A percentile compares a stretch with the other conserved stretches of the same genome.
Conservation (phyloP, 2,888 invertebrate genomes). For the Epirrhoe alternata region DNA sequence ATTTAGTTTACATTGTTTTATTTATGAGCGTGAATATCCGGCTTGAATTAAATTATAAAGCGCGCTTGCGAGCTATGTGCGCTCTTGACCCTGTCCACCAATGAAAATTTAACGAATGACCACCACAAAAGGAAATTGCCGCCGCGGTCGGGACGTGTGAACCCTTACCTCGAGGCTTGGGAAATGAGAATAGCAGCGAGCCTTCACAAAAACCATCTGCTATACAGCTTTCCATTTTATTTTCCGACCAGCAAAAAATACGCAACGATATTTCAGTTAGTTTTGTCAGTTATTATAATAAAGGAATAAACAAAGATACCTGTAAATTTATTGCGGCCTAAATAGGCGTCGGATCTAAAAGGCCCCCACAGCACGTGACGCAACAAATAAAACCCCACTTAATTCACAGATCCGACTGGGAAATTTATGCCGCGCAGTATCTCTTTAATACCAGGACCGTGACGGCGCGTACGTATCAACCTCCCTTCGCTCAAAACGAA, state of each 20-base stretch:
- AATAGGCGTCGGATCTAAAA: conserved; percentile 63
- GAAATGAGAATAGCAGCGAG: conserved; percentile 55
- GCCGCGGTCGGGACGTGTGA: conserved; percentile 59
- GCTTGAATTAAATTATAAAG: conserved; percentile 66
- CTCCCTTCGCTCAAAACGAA: conserved; percentile 61
- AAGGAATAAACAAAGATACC: conserved; percentile 48
- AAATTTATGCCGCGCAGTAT: conserved; percentile 81
- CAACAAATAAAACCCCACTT: conserved; percentile 82
- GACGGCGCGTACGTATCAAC: conserved; percentile 79
- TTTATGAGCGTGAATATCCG: conserved; percentile 64
- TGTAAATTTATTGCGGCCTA: conserved; percentile 61
- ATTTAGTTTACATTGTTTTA: conserved; percentile 63
- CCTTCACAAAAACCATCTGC: conserved; percentile 45
- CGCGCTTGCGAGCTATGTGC: conserved; percentile 49
- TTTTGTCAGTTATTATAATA: conserved; percentile 44
- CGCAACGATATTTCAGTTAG: conserved; percentile 37
- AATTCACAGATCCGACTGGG: conserved; percentile 76
- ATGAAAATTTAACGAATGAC: conserved; percentile 75
- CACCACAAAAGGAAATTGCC: conserved; percentile 73
- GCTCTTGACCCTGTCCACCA: conserved; percentile 61
- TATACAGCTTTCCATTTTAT: conserved; percentile 48
- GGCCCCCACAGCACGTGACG: conserved; percentile 69
- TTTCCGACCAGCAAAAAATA: conserved; percentile 37
- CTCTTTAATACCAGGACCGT: conserved; percentile 79
- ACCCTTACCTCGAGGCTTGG: conserved; percentile 61